phyloP scores from a whole-genome alignment of 2,797 vertebrate genomes.

The Poeciliopsis turneri region DNA sequence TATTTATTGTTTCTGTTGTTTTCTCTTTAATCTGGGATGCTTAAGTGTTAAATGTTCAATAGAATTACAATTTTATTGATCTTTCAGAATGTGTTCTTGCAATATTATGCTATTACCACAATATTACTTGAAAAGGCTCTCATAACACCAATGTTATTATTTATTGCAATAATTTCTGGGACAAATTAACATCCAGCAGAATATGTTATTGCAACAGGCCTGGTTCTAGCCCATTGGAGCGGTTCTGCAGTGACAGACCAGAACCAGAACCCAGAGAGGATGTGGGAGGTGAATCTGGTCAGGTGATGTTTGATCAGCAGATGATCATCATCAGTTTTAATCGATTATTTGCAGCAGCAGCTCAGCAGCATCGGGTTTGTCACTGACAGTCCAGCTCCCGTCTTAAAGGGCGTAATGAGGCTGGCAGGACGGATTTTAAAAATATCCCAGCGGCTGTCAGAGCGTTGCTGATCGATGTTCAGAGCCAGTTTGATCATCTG shows the following conservation, averaged over 20 bases:
- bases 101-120: too few species aligned
- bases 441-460: constrained; percentile 19
- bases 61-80: too few species aligned
- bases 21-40: too few species aligned
- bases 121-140: too few species aligned
- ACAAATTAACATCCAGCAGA: too few species aligned
- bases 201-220: too few species aligned
- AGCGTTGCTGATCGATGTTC: constrained; percentile 6
- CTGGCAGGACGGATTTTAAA: constrained; percentile 5
- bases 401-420: not conserved
- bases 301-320: too few species aligned
- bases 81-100: too few species aligned
- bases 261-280: not conserved
- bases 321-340: not conserved
- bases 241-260: not conserved
- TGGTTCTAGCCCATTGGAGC: not conserved
- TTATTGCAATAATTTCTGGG: too few species aligned
- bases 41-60: too few species aligned
- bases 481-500: constrained; percentile 37
- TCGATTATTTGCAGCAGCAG: not conserved
- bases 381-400: not conserved
- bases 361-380: not conserved
- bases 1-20: too few species aligned
- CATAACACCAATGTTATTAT: too few species aligned
- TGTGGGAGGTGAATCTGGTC: not conserved